A percentile compares a stretch with the other conserved stretches of the same genome.
phyloP scores from a whole-genome alignment of 2,888 invertebrate genomes.

The Myopa tessellatipennis region DNA sequence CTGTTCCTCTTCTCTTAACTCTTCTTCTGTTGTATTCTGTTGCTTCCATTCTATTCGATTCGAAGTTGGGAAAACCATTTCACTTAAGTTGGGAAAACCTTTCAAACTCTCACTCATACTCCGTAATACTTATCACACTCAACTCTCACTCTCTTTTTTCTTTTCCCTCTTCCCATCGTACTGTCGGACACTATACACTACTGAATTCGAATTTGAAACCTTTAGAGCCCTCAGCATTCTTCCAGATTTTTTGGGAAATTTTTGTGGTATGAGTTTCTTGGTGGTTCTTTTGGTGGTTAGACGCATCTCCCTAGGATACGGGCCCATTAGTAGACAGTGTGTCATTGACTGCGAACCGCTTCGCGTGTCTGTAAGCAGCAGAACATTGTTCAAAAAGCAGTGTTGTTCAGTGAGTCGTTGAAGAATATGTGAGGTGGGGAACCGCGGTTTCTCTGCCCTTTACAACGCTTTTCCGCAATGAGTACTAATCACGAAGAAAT shows the following conservation, averaged over 20 bases:
- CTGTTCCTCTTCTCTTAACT: background rate
- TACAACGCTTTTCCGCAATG: background rate
- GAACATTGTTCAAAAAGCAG: background rate
- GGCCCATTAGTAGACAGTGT: constrained; percentile 64
- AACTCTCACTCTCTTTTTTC: background rate
- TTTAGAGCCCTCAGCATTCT: background rate
- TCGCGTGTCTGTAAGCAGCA: background rate
- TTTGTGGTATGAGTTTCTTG: constrained; percentile 43
- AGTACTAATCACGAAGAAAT: constrained; percentile 43
- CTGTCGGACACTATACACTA: background rate
- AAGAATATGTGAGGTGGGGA: background rate
- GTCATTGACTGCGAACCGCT: constrained; percentile 58
- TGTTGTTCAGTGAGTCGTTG: background rate
- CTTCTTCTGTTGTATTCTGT: background rate
- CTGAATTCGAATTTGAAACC: background rate
- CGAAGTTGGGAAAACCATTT: too few species aligned
- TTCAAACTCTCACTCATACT: background rate
- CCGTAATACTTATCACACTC: background rate
- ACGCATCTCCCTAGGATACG: constrained; percentile 58
- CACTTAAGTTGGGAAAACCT: background rate
- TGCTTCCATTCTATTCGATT: too few species aligned
- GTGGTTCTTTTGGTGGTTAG: constrained; percentile 51
- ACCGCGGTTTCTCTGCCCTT: too few species aligned
- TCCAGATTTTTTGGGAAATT: constrained; percentile 26
- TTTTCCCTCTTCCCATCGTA: background rate